Evolutionary conservation across 2,888 invertebrate species (phyloP).

Genomic region (Ligdia adustata): DNA sequence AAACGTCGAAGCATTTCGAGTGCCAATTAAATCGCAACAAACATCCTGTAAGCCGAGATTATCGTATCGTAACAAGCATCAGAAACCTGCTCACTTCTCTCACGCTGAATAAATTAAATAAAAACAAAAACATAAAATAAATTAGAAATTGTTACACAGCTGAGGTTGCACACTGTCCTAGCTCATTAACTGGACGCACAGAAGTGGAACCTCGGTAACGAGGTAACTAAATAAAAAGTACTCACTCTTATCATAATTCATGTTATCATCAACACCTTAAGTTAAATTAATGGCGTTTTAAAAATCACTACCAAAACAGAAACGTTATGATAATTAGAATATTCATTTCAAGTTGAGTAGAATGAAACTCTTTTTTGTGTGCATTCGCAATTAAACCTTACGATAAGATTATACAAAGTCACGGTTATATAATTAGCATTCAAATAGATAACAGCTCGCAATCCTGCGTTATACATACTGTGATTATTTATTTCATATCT

Average conservation of each 20-base stretch:
- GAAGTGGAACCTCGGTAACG: constrained; percentile 49
- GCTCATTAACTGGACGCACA: constrained; percentile 65
- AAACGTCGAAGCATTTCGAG: constrained; percentile 69
- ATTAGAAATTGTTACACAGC: constrained; percentile 66
- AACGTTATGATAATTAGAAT: constrained; percentile 33
- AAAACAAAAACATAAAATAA: constrained; percentile 78
- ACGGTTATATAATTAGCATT: constrained; percentile 12
- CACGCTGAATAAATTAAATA: constrained; percentile 80
- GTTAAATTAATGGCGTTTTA: constrained; percentile 29
- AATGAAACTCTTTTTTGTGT: constrained; percentile 12
- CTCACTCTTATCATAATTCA: constrained; percentile 49
- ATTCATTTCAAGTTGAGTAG: constrained; percentile 17
- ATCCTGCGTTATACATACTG: background rate
- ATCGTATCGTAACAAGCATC: constrained; percentile 81
- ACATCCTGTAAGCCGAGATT: constrained; percentile 81
- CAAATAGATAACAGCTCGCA: constrained; percentile 3
- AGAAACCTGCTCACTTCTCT: constrained; percentile 74
- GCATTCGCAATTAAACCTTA: constrained; percentile 14
- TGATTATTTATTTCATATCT: too few relatives aligned
- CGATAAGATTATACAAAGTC: constrained; percentile 13
- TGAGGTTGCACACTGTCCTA: constrained; percentile 42
- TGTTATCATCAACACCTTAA: constrained; percentile 40
- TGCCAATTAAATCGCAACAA: constrained; percentile 80
- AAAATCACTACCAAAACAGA: constrained; percentile 31
- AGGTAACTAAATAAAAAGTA: constrained; percentile 42